A percentile compares a stretch with the other conserved stretches of the same genome.
Conservation (phyloP, 2,797 vertebrate species). For the Moxostoma hubbsi region DNA sequence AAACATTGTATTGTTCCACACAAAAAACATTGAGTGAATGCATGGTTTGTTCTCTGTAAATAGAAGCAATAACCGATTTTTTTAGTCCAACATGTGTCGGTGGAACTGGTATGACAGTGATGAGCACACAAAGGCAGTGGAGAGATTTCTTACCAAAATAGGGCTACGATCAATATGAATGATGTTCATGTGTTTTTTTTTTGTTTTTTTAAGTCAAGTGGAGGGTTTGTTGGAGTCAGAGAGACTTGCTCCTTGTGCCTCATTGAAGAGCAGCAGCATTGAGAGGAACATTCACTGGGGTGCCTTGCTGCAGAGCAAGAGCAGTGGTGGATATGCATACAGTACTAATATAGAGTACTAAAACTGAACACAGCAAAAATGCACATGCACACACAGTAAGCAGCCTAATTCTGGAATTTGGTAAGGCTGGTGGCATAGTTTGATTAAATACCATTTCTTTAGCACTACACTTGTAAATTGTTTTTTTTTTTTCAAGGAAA, state of each 20-base stretch:
- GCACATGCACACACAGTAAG: neutral
- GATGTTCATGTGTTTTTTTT: slow-evolving; percentile 9
- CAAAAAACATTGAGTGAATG: neutral
- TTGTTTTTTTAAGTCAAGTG: neutral
- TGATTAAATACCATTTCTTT: neutral
- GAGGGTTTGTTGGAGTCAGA: slow-evolving; percentile 11
- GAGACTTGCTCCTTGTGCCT: slow-evolving; percentile 12
- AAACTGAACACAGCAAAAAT: neutral
- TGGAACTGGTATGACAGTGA: slow-evolving; percentile 18
- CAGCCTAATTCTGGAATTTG: neutral
- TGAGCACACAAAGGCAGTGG: slow-evolving; percentile 34
- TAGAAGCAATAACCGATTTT: slow-evolving; percentile 23
- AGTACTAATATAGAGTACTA: neutral
- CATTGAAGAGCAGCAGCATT: slow-evolving; percentile 15
- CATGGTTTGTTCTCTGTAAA: slow-evolving; percentile 25
- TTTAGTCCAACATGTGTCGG: slow-evolving; percentile 5
- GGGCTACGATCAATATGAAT: slow-evolving; percentile 31
- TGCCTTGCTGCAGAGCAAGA: slow-evolving; percentile 24
- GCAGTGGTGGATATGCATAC: neutral
- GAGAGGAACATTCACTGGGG: slow-evolving; percentile 30
- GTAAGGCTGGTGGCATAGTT: neutral
- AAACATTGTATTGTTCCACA: slow-evolving; percentile 11
- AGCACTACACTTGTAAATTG: neutral
- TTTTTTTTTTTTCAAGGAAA: no score
- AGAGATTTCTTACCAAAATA: slow-evolving; percentile 31